Evolutionary conservation across 2,797 vertebrate genomes (phyloP).

Genomic region (Muraenolepis orangiensis): DNA sequence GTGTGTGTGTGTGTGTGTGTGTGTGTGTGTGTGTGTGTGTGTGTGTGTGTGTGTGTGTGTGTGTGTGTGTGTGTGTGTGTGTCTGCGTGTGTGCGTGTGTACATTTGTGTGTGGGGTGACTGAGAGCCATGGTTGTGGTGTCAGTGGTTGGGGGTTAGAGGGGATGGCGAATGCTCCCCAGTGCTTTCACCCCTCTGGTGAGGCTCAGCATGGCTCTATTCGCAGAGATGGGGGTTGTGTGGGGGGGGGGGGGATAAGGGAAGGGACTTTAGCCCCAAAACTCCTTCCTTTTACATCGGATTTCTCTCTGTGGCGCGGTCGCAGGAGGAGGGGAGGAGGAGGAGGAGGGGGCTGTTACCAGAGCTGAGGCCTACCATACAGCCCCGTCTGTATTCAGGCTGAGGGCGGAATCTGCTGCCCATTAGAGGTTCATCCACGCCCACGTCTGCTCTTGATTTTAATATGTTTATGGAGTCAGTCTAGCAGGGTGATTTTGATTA

Average conservation of each 20-base stretch:
- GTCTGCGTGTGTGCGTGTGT: background rate
- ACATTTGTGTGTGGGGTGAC: background rate
- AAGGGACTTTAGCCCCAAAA: conserved; percentile 52
- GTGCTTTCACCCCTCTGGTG: conserved; percentile 31
- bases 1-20: background rate
- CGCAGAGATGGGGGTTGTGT: conserved; percentile 33
- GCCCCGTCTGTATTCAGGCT: conserved; percentile 79
- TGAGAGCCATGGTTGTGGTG: background rate
- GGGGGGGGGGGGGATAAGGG: background rate
- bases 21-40: background rate
- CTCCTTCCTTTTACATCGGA: conserved; percentile 78
- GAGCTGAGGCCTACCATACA: conserved; percentile 80
- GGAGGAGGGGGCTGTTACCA: conserved; percentile 89
- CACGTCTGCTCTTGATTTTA: conserved; percentile 93
- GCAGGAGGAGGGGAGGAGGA: conserved; percentile 62
- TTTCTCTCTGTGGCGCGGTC: conserved; percentile 50
- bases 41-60: too few relatives aligned
- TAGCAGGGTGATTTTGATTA: conserved; percentile 82
- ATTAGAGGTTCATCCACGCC: conserved; percentile 88
- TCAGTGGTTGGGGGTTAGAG: conserved; percentile 14
- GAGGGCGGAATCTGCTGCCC: conserved; percentile 87
- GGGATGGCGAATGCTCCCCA: conserved; percentile 41
- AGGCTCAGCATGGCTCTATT: conserved; percentile 56
- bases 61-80: background rate
- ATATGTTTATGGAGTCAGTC: conserved; percentile 88